Percentiles rank a stretch among this genome's conserved stretches.
These are phyloP conservation scores for Aphaenogaster rudis DNA, from an alignment of 1,140 invertebrate species.

Conservation along the genomic window DNA sequence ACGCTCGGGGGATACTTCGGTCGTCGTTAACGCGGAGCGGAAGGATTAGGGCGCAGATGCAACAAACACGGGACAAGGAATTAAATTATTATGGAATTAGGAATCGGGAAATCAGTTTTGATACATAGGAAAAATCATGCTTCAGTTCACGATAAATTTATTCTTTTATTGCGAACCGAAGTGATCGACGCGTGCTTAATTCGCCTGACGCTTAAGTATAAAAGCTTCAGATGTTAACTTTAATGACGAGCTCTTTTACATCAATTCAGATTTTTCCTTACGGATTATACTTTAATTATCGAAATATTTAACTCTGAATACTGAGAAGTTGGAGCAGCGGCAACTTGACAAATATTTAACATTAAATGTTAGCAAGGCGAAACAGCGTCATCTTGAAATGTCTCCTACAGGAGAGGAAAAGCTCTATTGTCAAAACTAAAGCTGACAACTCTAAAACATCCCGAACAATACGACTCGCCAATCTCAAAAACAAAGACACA, in stretches of 20 bases:
- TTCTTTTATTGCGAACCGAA: neutral
- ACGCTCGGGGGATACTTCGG: slow-evolving; percentile 41
- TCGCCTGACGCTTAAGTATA: neutral
- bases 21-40: slow-evolving; percentile 35
- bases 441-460: neutral
- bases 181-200: neutral
- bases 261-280: neutral
- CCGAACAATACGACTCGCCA: neutral
- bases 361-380: neutral
- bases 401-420: neutral
- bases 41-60: slow-evolving; percentile 34
- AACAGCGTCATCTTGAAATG: neutral
- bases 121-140: neutral
- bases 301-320: neutral
- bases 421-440: neutral
- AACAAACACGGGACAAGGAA: neutral
- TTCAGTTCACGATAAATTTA: neutral
- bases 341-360: neutral
- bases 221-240: neutral
- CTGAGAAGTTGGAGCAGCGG: neutral
- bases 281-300: neutral
- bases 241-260: neutral
- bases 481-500: neutral
- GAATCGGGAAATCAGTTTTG: neutral
- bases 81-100: neutral